phyloP scores from a whole-genome alignment of 1,140 invertebrate genomes.

The Aporrectodea caliginosa region DNA sequence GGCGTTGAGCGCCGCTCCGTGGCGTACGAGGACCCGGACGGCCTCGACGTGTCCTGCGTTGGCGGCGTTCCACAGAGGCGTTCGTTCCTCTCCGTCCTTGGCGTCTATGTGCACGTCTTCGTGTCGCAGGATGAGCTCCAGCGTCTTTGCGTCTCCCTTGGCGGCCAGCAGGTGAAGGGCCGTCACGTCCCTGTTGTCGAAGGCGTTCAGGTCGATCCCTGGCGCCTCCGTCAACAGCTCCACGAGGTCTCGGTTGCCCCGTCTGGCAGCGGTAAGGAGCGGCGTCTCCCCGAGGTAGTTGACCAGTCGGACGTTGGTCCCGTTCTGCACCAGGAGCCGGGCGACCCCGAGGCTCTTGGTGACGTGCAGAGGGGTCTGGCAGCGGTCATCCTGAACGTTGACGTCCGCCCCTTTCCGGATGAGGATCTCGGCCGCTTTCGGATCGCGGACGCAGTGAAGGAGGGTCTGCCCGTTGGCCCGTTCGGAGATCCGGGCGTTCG shows the following conservation, averaged over 20 bases:
- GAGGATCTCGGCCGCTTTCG: neutral
- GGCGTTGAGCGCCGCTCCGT: conserved; percentile 70
- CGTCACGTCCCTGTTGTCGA: neutral
- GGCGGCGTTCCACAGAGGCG: conserved; percentile 74
- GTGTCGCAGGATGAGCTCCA: conserved; percentile 72
- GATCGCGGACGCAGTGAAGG: neutral
- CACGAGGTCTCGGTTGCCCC: neutral
- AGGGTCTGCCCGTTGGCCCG: neutral
- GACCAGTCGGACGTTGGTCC: neutral
- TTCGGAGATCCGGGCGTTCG: neutral
- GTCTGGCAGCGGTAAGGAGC: neutral
- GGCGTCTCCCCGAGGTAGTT: neutral
- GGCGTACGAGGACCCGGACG: conserved; percentile 67
- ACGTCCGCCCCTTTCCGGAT: neutral
- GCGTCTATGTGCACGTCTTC: conserved; percentile 71
- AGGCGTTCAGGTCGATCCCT: neutral
- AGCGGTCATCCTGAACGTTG: neutral
- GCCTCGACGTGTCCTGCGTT: conserved; percentile 81
- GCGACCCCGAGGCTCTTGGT: neutral
- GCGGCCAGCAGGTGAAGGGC: neutral
- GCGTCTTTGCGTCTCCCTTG: conserved; percentile 20
- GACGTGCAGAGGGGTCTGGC: neutral
- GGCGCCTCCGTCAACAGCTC: neutral
- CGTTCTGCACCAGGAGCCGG: neutral
- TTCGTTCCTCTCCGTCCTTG: conserved; percentile 77